A percentile compares a stretch with the other conserved stretches of the same genome.
Conservation (phyloP, 2,888 invertebrate genomes). For the Hydrotaea diabolus region DNA sequence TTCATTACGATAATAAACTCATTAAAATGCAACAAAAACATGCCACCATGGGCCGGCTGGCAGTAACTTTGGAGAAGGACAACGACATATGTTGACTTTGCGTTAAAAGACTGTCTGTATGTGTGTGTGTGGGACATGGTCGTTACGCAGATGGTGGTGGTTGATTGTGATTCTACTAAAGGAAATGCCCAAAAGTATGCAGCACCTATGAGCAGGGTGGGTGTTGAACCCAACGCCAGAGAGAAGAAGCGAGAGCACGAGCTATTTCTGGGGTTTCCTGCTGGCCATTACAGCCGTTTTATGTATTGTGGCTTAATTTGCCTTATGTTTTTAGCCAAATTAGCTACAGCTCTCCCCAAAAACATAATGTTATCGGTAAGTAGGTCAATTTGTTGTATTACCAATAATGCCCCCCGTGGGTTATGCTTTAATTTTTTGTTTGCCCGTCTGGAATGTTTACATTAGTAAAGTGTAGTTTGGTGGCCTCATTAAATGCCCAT, state of each 20-base stretch:
- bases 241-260: background rate
- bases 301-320: background rate
- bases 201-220: background rate
- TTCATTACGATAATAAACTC: slow-evolving; percentile 63
- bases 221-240: background rate
- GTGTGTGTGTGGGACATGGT: background rate
- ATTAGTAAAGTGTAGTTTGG: background rate
- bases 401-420: background rate
- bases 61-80: background rate
- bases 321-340: background rate
- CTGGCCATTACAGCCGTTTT: background rate
- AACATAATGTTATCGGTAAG: background rate
- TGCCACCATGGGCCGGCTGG: background rate
- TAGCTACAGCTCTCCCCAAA: background rate
- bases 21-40: slow-evolving; percentile 60
- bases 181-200: slow-evolving; percentile 5
- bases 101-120: background rate
- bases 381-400: background rate
- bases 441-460: background rate
- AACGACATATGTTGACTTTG: background rate
- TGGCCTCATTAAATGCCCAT: background rate
- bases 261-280: background rate
- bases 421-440: background rate
- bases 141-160: background rate
- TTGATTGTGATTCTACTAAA: slow-evolving; percentile 4